A percentile compares a stretch with the other conserved stretches of the same genome.
These are phyloP conservation scores for Hemiscyllium ocellatum DNA, from an alignment of 2,113 vertebrate genomes.

Conservation along the genomic window DNA sequence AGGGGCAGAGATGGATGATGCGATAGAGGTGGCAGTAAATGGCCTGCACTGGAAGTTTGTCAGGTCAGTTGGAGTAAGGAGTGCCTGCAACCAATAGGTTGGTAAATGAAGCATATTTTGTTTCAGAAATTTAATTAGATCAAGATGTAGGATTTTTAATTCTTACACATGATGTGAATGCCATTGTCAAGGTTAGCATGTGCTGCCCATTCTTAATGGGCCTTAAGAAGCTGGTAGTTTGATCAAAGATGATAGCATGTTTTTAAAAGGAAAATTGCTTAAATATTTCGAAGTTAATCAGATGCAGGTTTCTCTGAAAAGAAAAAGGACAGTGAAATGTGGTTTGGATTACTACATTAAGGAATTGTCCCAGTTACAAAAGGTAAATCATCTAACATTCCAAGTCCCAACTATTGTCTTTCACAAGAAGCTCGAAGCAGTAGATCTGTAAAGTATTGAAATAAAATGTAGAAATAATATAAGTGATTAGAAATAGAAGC, in stretches of 20 bases:
- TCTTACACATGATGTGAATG: neutral
- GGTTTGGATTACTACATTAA: neutral
- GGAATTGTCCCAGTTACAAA: neutral
- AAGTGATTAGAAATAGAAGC: too few species aligned
- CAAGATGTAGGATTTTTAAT: neutral
- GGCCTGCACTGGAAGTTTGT: neutral
- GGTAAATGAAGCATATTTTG: neutral
- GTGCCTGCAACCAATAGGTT: neutral
- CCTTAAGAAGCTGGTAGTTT: neutral
- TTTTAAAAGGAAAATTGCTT: neutral
- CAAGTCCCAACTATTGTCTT: neutral
- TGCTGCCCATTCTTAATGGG: too few species aligned
- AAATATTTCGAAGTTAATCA: neutral
- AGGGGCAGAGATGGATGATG: neutral
- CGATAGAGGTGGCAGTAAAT: neutral
- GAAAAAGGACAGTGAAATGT: neutral
- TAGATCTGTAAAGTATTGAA: neutral
- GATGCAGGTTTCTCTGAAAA: neutral
- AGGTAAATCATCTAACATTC: neutral
- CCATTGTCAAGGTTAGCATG: too few species aligned
- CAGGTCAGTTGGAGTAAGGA: neutral
- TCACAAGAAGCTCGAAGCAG: neutral
- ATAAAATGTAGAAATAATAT: neutral
- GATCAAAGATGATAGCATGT: neutral
- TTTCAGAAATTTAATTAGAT: neutral